Conservation (phyloP, 1,140 invertebrate genomes). For the Dolichoris vasculosae region DNA sequence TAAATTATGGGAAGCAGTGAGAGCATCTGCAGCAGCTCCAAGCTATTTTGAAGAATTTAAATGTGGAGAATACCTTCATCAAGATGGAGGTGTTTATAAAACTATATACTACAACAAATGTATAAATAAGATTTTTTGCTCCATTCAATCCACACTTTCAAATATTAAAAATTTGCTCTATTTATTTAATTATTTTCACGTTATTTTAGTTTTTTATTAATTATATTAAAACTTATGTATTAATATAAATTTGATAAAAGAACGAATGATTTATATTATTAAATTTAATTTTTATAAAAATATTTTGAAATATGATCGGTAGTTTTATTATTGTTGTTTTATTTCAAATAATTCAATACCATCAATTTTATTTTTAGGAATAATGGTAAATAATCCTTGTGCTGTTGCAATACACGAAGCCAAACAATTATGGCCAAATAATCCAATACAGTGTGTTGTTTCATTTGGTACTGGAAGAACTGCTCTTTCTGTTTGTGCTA, state of each 20-base stretch:
- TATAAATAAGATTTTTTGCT: neutral
- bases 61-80: constrained; percentile 84
- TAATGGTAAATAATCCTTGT: constrained; percentile 93
- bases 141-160: too few relatives aligned
- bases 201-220: too few relatives aligned
- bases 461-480: constrained; percentile 90
- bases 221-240: neutral
- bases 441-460: constrained; percentile 87
- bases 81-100: constrained; percentile 76
- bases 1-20: constrained; percentile 89
- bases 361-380: constrained; percentile 76
- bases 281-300: neutral
- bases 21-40: constrained; percentile 94
- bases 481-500: constrained; percentile 69
- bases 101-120: neutral
- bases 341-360: neutral
- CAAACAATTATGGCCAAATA: constrained; percentile 87
- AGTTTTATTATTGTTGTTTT: too few relatives aligned
- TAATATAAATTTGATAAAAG: neutral
- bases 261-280: neutral
- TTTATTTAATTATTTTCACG: too few relatives aligned
- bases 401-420: constrained; percentile 93
- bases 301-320: neutral
- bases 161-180: neutral
- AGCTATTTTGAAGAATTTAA: constrained; percentile 93